phyloP scores from a whole-genome alignment of 2,888 invertebrate genomes.

The Athrips mouffetella region DNA sequence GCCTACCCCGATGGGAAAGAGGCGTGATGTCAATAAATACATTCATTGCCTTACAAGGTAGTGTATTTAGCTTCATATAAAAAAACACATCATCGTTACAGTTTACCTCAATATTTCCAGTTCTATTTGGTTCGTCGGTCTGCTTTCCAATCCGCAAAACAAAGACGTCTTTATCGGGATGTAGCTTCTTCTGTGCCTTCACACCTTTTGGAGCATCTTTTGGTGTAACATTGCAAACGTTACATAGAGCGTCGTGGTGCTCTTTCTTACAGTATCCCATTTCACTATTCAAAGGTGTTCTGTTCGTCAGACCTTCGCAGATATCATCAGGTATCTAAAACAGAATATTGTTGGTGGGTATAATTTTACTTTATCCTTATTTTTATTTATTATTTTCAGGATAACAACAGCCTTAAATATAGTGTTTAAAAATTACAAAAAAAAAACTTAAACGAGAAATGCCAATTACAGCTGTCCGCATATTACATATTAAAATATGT shows the following conservation, averaged over 20 bases:
- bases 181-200: slow-evolving; percentile 76
- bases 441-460: no score
- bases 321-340: slow-evolving; percentile 66
- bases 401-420: no score
- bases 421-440: no score
- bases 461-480: no score
- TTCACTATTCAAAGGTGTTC: slow-evolving; percentile 59
- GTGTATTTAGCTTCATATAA: background rate
- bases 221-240: slow-evolving; percentile 68
- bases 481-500: no score
- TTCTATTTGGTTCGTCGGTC: slow-evolving; percentile 75
- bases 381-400: no score
- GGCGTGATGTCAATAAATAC: no score
- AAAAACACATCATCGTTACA: background rate
- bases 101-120: slow-evolving; percentile 81
- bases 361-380: no score
- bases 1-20: no score
- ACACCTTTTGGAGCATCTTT: slow-evolving; percentile 74
- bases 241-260: slow-evolving; percentile 47
- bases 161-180: slow-evolving; percentile 85
- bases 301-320: slow-evolving; percentile 57
- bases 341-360: background rate
- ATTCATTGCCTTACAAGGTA: background rate
- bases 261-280: slow-evolving; percentile 52
- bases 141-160: slow-evolving; percentile 87